These are phyloP conservation scores for Chiroxiphia lanceolata DNA, from an alignment of 2,797 vertebrate species.

Conservation along the genomic window DNA sequence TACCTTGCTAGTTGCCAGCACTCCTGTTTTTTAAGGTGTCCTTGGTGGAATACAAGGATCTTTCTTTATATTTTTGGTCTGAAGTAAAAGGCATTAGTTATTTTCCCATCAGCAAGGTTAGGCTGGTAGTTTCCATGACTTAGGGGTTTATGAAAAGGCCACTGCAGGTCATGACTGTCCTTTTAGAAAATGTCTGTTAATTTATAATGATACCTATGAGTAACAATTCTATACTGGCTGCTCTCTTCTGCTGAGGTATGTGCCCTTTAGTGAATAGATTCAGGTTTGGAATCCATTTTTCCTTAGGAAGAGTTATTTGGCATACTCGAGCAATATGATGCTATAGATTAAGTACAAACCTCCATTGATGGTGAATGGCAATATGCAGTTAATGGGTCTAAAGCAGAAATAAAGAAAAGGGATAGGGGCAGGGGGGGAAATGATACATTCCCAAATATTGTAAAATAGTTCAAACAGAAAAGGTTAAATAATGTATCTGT, in stretches of 20 bases:
- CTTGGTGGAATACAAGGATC: slow-evolving; percentile 26
- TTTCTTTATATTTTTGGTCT: slow-evolving; percentile 4
- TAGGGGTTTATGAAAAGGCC: not conserved
- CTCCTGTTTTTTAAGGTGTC: not conserved
- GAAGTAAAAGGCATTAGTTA: not conserved
- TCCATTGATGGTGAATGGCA: not conserved
- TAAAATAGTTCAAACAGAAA: not conserved
- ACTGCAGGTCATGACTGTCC: not conserved
- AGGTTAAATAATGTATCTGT: not conserved
- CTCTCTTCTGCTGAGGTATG: not conserved
- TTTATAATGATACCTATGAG: not conserved
- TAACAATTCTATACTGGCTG: not conserved
- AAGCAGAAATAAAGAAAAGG: not conserved
- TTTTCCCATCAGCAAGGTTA: slow-evolving; percentile 27
- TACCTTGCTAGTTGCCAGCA: slow-evolving; percentile 6
- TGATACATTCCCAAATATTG: accelerated
- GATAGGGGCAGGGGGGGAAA: accelerated
- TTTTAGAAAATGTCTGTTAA: not conserved
- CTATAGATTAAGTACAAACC: not conserved
- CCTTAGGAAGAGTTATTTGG: not conserved
- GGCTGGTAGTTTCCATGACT: slow-evolving; percentile 20
- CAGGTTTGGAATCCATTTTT: not conserved
- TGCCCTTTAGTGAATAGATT: not conserved
- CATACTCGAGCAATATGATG: not conserved
- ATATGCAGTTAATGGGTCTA: not conserved